Percentiles rank a stretch among this genome's conserved stretches.
phyloP scores from a whole-genome alignment of 2,888 invertebrate species.

The Brachyptera putata region DNA sequence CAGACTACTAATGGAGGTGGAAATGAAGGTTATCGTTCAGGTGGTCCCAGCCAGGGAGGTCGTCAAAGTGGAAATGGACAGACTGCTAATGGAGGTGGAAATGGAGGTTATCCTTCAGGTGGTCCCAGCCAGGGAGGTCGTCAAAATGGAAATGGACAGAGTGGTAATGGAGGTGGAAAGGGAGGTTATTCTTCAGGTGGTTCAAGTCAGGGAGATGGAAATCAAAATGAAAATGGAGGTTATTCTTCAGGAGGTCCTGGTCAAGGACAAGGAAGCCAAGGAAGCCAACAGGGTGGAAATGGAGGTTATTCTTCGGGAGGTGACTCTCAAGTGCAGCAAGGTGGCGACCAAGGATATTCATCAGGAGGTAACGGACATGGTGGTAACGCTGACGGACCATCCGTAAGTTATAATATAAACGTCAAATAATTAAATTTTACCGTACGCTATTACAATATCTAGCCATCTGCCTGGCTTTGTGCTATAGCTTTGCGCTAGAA shows the following conservation, averaged over 20 bases:
- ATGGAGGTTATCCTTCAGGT: not conserved
- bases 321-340: conserved; percentile 3
- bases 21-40: not conserved
- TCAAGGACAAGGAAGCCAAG: too few species aligned
- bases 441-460: too few species aligned
- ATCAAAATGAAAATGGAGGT: not conserved
- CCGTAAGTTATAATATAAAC: conserved; percentile 26
- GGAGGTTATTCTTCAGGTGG: too few species aligned
- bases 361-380: conserved; percentile 13
- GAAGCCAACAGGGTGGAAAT: too few species aligned
- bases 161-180: not conserved
- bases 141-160: too few species aligned
- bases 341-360: too few species aligned
- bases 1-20: not conserved
- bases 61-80: too few species aligned
- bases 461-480: too few species aligned
- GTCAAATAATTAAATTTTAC: too few species aligned
- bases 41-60: not conserved
- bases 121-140: not conserved
- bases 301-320: conserved; percentile 15
- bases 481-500: too few species aligned
- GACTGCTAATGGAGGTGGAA: not conserved
- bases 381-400: conserved; percentile 24
- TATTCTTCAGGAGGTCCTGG: too few species aligned
- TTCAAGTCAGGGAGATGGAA: too few species aligned